Percentiles rank a stretch among this genome's conserved stretches.
phyloP scores from a whole-genome alignment of 92 coral and sea anemone species.

The Epizoanthus scotinus region DNA sequence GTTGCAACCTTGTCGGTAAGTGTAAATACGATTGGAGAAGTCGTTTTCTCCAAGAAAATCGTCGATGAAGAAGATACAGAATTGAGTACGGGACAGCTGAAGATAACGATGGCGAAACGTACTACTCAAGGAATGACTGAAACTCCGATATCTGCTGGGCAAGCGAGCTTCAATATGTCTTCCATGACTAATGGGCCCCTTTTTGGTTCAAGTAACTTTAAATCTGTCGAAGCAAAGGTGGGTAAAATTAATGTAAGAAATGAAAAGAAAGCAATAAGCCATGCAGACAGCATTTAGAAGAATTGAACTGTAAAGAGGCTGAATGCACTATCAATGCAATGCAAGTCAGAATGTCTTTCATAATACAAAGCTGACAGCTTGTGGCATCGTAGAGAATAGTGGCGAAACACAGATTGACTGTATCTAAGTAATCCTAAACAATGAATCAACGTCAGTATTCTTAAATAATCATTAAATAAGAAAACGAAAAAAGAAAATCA shows the following conservation, averaged over 20 bases:
- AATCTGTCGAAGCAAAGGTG: background rate
- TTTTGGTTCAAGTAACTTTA: background rate
- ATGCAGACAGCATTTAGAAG: too few relatives aligned
- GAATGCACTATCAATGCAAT: too few relatives aligned
- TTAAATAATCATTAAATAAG: too few relatives aligned
- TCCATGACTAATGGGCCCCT: background rate
- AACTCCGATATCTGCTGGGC: background rate
- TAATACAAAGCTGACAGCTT: too few relatives aligned
- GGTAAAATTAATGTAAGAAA: background rate
- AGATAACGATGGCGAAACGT: background rate
- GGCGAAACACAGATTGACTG: too few relatives aligned
- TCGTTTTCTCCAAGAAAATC: constrained; percentile 6
- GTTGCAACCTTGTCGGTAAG: background rate
- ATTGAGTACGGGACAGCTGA: background rate
- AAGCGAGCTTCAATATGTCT: background rate
- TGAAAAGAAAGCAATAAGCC: too few relatives aligned
- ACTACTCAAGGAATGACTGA: background rate
- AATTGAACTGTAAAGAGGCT: too few relatives aligned
- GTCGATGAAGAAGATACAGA: constrained; percentile 11
- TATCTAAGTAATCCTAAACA: too few relatives aligned
- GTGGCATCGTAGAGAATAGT: too few relatives aligned
- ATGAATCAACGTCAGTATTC: too few relatives aligned
- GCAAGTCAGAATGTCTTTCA: too few relatives aligned
- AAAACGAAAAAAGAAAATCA: too few relatives aligned
- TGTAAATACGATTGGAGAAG: constrained; percentile 1